phyloP scores from a whole-genome alignment of 2,113 vertebrate genomes.

The Lucifuga dentata region DNA sequence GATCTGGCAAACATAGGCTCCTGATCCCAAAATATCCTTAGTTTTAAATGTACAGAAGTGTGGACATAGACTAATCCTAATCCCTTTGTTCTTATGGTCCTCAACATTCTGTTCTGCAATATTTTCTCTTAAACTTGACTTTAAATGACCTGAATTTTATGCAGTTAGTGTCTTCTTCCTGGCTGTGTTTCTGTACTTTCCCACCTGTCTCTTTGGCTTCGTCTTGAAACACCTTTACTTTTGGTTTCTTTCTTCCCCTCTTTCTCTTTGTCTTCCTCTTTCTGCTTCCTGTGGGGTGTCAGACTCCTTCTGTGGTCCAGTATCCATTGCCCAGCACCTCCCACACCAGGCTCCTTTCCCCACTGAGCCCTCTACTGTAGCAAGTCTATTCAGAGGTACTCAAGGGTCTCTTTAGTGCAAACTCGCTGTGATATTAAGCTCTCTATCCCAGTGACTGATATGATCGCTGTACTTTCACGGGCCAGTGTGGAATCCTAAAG shows the following conservation, averaged over 20 bases:
- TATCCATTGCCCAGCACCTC: conserved; percentile 85
- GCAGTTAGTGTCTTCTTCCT: conserved; percentile 38
- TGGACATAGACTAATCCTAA: conserved; percentile 11
- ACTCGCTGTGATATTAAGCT: conserved; percentile 6
- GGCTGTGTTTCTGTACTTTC: conserved; percentile 55
- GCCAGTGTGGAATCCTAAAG: conserved; percentile 8
- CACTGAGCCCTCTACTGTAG: conserved; percentile 89
- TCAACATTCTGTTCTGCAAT: conserved; percentile 26
- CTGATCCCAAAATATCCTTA: conserved; percentile 43
- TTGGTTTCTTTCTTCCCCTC: conserved; percentile 44
- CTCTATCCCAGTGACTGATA: not conserved
- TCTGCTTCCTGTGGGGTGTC: conserved; percentile 79
- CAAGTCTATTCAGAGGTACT: conserved; percentile 93
- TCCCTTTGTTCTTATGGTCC: conserved; percentile 22
- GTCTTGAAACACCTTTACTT: conserved; percentile 64
- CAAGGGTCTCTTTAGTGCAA: conserved; percentile 40
- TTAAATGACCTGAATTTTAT: conserved; percentile 14
- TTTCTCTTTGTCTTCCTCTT: conserved; percentile 52
- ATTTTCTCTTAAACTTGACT: conserved; percentile 15
- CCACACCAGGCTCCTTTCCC: conserved; percentile 89
- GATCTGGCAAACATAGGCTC: conserved; percentile 77
- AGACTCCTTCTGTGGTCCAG: conserved; percentile 94
- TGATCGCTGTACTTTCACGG: not conserved
- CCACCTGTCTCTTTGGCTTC: conserved; percentile 50
- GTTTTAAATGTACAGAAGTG: conserved; percentile 25